Evolutionary conservation across 1,140 invertebrate genomes (phyloP).

Genomic region (Phocides pigmalion): DNA sequence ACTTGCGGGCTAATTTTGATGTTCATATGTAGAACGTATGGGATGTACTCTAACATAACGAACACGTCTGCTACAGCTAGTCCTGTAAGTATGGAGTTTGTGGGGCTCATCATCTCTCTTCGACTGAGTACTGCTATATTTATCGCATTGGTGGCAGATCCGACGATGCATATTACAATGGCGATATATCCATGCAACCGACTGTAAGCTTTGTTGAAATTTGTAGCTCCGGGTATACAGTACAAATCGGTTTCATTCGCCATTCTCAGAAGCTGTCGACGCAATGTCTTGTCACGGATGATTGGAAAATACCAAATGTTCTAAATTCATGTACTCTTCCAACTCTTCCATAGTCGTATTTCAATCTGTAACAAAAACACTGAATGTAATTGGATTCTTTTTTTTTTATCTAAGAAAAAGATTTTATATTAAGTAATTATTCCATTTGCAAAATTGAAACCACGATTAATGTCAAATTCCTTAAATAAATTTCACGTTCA

Average conservation of each 20-base stretch:
- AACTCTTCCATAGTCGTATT: slow-evolving; percentile 17
- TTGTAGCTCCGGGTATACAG: slow-evolving; percentile 76
- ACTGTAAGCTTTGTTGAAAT: slow-evolving; percentile 78
- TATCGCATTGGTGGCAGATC: slow-evolving; percentile 95
- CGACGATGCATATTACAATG: slow-evolving; percentile 92
- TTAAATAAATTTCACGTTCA: background rate
- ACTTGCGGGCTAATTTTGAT: slow-evolving; percentile 85
- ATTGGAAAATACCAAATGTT: background rate
- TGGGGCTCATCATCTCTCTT: slow-evolving; percentile 93
- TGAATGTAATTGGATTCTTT: background rate
- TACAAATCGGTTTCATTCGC: slow-evolving; percentile 71
- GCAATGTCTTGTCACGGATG: slow-evolving; percentile 54
- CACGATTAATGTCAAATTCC: background rate
- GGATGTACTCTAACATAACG: slow-evolving; percentile 97
- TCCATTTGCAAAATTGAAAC: background rate
- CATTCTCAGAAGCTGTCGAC: slow-evolving; percentile 53
- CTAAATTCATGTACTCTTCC: slow-evolving; percentile 6
- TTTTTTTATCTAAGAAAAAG: too few relatives aligned
- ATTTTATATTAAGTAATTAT: background rate
- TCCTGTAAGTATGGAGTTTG: slow-evolving; percentile 93
- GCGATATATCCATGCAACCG: slow-evolving; percentile 81
- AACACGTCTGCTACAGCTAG: slow-evolving; percentile 96
- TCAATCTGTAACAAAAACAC: slow-evolving; percentile 40
- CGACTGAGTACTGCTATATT: slow-evolving; percentile 98
- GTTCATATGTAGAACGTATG: slow-evolving; percentile 93